Evolutionary conservation across 2,888 invertebrate species (phyloP).

Genomic region (Axea sp.): DNA sequence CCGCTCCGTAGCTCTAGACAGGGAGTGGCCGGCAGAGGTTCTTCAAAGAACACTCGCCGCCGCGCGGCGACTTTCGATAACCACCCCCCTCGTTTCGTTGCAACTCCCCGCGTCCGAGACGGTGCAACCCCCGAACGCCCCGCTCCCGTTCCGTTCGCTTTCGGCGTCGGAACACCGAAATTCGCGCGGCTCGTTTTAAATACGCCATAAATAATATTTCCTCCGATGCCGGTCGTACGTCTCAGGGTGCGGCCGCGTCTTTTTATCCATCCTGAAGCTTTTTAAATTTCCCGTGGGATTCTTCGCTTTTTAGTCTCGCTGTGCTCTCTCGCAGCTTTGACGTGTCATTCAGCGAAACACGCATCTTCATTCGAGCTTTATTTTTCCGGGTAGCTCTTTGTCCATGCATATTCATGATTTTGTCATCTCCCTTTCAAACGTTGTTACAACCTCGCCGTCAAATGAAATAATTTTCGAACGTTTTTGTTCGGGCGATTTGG

Average conservation of each 20-base stretch:
- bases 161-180: constrained; percentile 13
- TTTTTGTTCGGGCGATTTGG: no score
- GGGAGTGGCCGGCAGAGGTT: no score
- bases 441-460: no score
- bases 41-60: no score
- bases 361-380: constrained; percentile 60
- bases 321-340: constrained; percentile 54
- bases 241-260: constrained; percentile 31
- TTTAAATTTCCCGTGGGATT: constrained; percentile 60
- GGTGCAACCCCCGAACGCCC: no score
- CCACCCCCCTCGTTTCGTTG: no score
- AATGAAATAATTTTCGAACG: no score
- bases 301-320: constrained; percentile 57
- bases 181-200: constrained; percentile 38
- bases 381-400: constrained; percentile 59
- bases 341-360: constrained; percentile 60
- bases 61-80: no score
- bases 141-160: background rate
- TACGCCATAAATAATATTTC: constrained; percentile 54
- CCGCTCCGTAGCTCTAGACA: no score
- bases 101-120: no score
- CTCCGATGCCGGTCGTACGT: constrained; percentile 28
- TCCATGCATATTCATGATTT: constrained; percentile 56
- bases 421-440: constrained; percentile 45
- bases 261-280: constrained; percentile 60